Evolutionary conservation across 2,888 invertebrate genomes (phyloP).

Genomic region (Antheraea assamensis): DNA sequence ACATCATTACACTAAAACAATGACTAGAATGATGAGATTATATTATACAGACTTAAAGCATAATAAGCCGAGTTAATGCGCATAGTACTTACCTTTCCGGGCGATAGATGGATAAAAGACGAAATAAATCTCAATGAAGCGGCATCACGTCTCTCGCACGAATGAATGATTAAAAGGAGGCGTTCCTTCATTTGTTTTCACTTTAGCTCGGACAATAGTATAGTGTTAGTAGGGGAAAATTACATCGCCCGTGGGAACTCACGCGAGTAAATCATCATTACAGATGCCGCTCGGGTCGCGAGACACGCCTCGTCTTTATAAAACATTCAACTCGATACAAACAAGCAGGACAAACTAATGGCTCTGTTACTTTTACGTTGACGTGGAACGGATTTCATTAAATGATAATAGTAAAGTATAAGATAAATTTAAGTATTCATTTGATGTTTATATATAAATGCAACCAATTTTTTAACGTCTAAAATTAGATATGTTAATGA

Average conservation of each 20-base stretch:
- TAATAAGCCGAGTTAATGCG: background rate
- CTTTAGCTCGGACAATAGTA: conserved; percentile 67
- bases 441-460: background rate
- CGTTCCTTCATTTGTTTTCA: conserved; percentile 78
- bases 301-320: conserved; percentile 74
- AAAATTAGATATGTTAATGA: too few relatives aligned
- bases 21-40: background rate
- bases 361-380: conserved; percentile 27
- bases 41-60: background rate
- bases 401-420: background rate
- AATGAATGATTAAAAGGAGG: conserved; percentile 78
- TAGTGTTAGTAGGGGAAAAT: conserved; percentile 71
- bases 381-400: conserved; percentile 10
- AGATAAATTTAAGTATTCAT: background rate
- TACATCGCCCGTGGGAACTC: conserved; percentile 72
- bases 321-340: conserved; percentile 77
- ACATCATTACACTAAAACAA: background rate
- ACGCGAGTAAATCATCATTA: conserved; percentile 77
- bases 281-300: conserved; percentile 41
- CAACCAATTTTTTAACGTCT: background rate
- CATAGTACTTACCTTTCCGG: background rate
- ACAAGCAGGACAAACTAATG: conserved; percentile 66
- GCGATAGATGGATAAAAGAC: conserved; percentile 57
- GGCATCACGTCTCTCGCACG: conserved; percentile 52
- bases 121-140: conserved; percentile 74